Base-by-base conservation (phyloP, 30 jellyfish, hydroid and myxozoan species). In the Turritopsis dohrnii region DNA sequence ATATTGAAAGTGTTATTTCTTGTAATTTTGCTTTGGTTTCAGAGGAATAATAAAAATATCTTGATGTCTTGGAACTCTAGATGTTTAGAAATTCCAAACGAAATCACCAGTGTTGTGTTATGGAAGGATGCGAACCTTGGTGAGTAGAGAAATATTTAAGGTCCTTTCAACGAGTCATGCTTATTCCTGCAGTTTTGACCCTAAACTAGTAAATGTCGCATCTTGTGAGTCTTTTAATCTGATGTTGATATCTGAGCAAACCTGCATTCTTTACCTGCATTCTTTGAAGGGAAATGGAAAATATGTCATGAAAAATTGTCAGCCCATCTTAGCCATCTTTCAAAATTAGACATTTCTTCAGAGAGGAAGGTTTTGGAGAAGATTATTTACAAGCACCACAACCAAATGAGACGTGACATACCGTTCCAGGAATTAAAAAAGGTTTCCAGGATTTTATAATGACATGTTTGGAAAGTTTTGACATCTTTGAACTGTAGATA, bases 401-500 rank as follows among this genome's bases (percentile, higher is more conserved):
- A 77, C 1, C 85, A 77, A 20, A 77, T 77, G 85, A 53, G 85
- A 29, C 41, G 85, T 26, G 85, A 77, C 53, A 77, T 16, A 26
- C 85, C 85, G n/a, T 77, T 77, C 71, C 85, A 77, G 53, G 22
- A 77, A 28, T 77, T 77, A 18, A 77, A 77, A 8, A 77, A 29
- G 53, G 85, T 77, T 18, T 26, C 28, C 29, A 1, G 9, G 66
- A 26, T 69, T 23, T 23, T 8, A 9, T 8, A 0, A 69, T 69
- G 28, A 69, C 30, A 7, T 27, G 30, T 69, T n/a, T n/a, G n/a
- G n/a, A n/a, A n/a, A n/a, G n/a, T n/a, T n/a, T n/a, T n/a, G n/a
- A n/a, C n/a, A n/a, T n/a, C 28, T 1, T 69, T 23, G 28, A 27
- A 23, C 0, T 19, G 19, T 60, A 41, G 5, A 41, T 13, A 41